Evolutionary conservation across 37 sponge, comb jelly and placozoan genomes (phyloP).

Genomic region (Tethya wilhelma): DNA sequence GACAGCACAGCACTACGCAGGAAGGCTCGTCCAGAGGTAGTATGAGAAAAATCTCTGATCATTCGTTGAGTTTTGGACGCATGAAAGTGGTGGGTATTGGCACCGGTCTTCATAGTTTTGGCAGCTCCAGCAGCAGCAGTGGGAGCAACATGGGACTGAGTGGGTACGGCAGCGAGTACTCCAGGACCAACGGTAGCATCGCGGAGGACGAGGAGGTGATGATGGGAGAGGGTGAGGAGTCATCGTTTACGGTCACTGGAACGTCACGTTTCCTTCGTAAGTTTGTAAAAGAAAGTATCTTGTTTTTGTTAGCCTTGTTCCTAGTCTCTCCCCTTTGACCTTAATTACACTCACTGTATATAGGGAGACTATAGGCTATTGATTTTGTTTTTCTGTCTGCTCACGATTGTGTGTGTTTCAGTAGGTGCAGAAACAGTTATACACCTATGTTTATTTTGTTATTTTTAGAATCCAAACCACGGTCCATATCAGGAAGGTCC

Average conservation of each 20-base stretch:
- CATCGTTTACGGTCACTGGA: conserved; percentile 11
- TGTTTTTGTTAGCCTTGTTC: neutral
- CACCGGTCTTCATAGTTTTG: conserved; percentile 6
- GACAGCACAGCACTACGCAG: no score
- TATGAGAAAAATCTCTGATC: conserved; percentile 39
- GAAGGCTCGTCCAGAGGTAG: neutral
- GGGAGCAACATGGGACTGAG: neutral
- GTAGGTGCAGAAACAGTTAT: neutral
- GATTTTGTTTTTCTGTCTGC: no score
- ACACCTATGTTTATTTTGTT: neutral
- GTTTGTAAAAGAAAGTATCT: neutral
- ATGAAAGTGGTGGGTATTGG: conserved; percentile 50
- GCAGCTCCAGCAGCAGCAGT: neutral
- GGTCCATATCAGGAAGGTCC: conserved; percentile 3
- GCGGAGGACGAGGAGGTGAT: conserved; percentile 21
- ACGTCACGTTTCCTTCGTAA: conserved; percentile 32
- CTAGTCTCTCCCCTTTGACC: neutral
- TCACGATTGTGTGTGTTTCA: neutral
- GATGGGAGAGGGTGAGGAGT: neutral
- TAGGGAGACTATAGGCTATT: no score
- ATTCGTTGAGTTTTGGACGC: conserved; percentile 10
- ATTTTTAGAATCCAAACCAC: conserved; percentile 25
- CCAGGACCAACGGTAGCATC: conserved; percentile 1
- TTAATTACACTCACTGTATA: neutral
- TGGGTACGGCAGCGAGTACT: neutral